Conservation (phyloP, 2,888 invertebrate genomes). For the Cremastinae sp. region DNA sequence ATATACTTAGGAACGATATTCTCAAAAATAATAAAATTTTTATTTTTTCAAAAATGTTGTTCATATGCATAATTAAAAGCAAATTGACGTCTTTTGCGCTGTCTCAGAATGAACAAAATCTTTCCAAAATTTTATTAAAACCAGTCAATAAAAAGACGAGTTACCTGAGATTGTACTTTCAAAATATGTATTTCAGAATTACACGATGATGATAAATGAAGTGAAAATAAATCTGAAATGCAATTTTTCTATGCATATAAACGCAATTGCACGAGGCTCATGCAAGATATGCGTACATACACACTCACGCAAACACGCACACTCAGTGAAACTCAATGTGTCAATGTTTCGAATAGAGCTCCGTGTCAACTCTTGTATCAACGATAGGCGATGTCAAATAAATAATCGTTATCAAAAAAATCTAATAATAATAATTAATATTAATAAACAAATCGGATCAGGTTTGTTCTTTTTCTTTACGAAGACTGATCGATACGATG, state of each 20-base stretch:
- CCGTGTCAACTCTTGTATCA: constrained; percentile 58
- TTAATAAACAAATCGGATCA: constrained; percentile 28
- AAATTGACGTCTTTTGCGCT: too few relatives aligned
- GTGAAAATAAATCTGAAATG: constrained; percentile 58
- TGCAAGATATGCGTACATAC: neutral
- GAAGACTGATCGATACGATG: neutral
- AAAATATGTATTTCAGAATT: constrained; percentile 78
- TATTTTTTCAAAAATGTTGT: too few relatives aligned
- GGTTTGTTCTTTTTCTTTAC: neutral
- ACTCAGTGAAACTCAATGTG: neutral
- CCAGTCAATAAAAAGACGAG: neutral
- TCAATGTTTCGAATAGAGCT: constrained; percentile 47
- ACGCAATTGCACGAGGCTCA: neutral
- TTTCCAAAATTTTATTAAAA: neutral
- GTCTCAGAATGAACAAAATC: too few relatives aligned
- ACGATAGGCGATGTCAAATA: constrained; percentile 63
- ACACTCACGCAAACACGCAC: neutral
- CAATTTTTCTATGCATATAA: constrained; percentile 34
- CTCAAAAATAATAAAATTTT: too few relatives aligned
- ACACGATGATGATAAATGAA: constrained; percentile 70
- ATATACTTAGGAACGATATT: too few relatives aligned
- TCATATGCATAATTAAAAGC: too few relatives aligned
- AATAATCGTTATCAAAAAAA: constrained; percentile 63
- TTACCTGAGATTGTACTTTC: constrained; percentile 61
- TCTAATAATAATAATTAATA: constrained; percentile 9